Percentiles rank a stretch among this genome's conserved stretches.
Conservation (phyloP, 2,113 vertebrate genomes). For the Mustela lutreola region DNA sequence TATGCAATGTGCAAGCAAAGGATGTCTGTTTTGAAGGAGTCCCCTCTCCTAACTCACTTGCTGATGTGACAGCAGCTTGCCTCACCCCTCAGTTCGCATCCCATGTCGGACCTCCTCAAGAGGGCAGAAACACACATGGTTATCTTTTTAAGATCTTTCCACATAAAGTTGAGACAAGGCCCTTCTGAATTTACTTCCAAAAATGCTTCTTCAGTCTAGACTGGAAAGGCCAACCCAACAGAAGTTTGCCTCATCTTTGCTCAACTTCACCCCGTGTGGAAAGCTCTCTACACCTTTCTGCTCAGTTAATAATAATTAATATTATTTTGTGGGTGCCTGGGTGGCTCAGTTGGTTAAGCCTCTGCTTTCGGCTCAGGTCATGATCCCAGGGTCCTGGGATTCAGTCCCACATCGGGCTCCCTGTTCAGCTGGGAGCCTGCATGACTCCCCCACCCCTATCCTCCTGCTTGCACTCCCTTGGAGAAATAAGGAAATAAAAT, state of each 20-base stretch:
- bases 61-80: background rate
- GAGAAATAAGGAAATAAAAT: background rate
- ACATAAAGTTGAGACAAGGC: background rate
- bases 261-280: background rate
- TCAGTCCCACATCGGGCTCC: background rate
- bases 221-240: background rate
- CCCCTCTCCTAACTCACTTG: background rate
- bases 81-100: rapidly evolving
- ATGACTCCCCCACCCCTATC: background rate
- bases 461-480: background rate
- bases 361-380: background rate
- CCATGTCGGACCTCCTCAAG: background rate
- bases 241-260: background rate
- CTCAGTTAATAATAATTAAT: background rate
- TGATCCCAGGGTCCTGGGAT: background rate
- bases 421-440: background rate
- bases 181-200: background rate
- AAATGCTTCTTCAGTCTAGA: background rate
- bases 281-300: background rate
- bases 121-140: background rate
- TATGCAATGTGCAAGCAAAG: background rate
- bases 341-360: background rate
- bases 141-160: background rate
- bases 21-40: background rate
- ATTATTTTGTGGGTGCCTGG: background rate